Percentiles rank a stretch among this genome's conserved stretches.
Evolutionary conservation across 2,888 invertebrate species (phyloP).

Genomic region (Ctena decussata): DNA sequence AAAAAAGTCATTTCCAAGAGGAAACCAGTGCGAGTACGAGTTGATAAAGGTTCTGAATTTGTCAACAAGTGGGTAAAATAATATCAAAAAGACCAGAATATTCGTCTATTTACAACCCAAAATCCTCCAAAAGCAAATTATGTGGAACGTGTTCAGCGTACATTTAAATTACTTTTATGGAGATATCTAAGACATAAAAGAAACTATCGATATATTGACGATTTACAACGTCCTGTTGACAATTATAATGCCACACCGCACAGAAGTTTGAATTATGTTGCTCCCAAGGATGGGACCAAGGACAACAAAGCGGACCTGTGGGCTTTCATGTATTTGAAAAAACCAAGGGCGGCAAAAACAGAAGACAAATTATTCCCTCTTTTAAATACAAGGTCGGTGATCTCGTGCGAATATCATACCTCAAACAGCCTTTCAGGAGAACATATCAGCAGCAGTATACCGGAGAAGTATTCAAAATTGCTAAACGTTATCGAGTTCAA

Average conservation of each 20-base stretch:
- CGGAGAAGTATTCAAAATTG: constrained; percentile 13
- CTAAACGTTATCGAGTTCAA: not conserved
- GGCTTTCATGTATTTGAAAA: not conserved
- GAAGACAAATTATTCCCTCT: not conserved
- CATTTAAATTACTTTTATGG: not conserved
- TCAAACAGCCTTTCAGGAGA: constrained; percentile 20
- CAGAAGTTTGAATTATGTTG: constrained; percentile 5
- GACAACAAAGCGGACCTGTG: constrained; percentile 27
- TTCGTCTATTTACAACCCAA: too few species aligned
- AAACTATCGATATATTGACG: constrained; percentile 21
- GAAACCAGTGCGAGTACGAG: too few species aligned
- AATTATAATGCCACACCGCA: constrained; percentile 17
- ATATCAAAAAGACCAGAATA: too few species aligned
- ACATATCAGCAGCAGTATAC: constrained; percentile 18
- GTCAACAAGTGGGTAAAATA: too few species aligned
- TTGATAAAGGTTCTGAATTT: too few species aligned
- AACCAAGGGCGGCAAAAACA: not conserved
- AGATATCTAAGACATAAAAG: constrained; percentile 4
- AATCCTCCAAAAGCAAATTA: too few species aligned
- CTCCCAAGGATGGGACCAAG: constrained; percentile 4
- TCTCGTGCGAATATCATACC: constrained; percentile 11
- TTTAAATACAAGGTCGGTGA: constrained; percentile 18
- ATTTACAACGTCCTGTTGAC: constrained; percentile 5
- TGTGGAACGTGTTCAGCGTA: too few species aligned
- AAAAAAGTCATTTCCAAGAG: too few species aligned